Percentiles rank a stretch among this genome's conserved stretches.
These are phyloP conservation scores for Polydesmus complanatus DNA, from an alignment of 2,888 invertebrate genomes.

Conservation along the genomic window DNA sequence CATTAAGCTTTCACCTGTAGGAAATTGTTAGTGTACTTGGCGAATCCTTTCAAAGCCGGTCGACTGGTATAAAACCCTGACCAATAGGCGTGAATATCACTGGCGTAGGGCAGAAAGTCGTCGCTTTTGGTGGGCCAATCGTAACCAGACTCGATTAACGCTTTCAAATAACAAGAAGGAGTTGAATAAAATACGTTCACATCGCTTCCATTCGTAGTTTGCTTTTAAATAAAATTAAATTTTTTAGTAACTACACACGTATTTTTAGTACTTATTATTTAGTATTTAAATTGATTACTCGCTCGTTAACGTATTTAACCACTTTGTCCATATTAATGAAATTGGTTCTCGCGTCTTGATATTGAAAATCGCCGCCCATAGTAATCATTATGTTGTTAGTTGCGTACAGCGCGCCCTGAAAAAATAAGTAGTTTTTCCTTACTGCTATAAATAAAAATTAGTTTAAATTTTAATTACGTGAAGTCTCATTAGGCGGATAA, in stretches of 20 bases:
- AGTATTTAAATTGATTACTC: conserved; percentile 22
- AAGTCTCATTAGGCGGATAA: not conserved
- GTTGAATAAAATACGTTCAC: conserved; percentile 53
- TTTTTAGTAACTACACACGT: too few species aligned
- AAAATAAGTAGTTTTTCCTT: too few species aligned
- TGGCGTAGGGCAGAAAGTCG: conserved; percentile 86
- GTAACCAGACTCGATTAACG: conserved; percentile 52
- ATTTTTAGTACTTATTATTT: not conserved
- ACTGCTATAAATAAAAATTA: too few species aligned
- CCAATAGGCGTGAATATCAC: conserved; percentile 76
- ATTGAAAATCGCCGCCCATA: conserved; percentile 87
- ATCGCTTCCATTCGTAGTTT: conserved; percentile 40
- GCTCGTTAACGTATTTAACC: conserved; percentile 52
- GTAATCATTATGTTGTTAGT: conserved; percentile 66
- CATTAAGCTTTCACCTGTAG: conserved; percentile 30
- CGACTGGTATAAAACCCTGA: conserved; percentile 79
- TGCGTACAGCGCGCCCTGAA: conserved; percentile 43
- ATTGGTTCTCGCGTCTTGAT: conserved; percentile 67
- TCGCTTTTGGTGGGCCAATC: conserved; percentile 59
- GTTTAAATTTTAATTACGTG: conserved; percentile 12
- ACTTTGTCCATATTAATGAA: conserved; percentile 73
- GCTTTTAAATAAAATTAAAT: conserved; percentile 12
- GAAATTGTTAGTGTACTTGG: conserved; percentile 30
- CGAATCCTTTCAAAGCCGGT: conserved; percentile 46
- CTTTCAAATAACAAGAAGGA: conserved; percentile 40